Evolutionary conservation across 2,888 invertebrate species (phyloP).

Genomic region (Phyto melanocephala): DNA sequence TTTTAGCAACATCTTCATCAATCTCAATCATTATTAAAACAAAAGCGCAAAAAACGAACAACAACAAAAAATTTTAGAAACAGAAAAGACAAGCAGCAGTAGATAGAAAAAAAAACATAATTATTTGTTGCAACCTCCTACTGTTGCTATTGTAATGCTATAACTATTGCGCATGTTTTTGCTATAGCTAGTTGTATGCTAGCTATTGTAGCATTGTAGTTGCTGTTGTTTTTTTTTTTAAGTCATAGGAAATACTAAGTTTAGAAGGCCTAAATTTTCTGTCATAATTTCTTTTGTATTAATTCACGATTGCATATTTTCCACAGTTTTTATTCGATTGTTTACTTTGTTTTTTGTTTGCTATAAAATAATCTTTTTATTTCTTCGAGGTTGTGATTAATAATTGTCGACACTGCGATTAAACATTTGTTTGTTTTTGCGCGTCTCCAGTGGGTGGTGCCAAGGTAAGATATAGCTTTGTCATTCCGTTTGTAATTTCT

Average conservation of each 20-base stretch:
- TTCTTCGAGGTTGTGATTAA: constrained; percentile 21
- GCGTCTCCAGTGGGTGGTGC: no score
- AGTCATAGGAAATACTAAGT: neutral
- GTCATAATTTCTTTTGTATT: constrained; percentile 45
- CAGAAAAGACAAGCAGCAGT: neutral
- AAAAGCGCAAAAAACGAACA: neutral
- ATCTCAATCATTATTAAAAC: neutral
- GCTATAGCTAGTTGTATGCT: neutral
- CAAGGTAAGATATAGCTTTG: no score
- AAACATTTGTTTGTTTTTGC: constrained; percentile 27
- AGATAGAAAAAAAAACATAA: constrained; percentile 9
- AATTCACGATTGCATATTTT: constrained; percentile 33
- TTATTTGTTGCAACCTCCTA: constrained; percentile 40
- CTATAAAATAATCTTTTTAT: neutral
- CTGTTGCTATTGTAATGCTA: constrained; percentile 1
- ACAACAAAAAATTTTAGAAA: constrained; percentile 8
- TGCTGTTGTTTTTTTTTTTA: neutral
- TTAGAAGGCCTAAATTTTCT: constrained; percentile 23
- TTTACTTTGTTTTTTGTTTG: neutral
- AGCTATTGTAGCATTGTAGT: no score
- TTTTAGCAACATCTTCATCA: constrained; percentile 24
- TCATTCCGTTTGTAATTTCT: no score
- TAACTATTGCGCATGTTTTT: neutral
- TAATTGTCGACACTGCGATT: constrained; percentile 27
- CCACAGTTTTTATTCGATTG: neutral